These are phyloP conservation scores for Diarsia dahlii DNA, from an alignment of 2,888 invertebrate species.

Conservation along the genomic window DNA sequence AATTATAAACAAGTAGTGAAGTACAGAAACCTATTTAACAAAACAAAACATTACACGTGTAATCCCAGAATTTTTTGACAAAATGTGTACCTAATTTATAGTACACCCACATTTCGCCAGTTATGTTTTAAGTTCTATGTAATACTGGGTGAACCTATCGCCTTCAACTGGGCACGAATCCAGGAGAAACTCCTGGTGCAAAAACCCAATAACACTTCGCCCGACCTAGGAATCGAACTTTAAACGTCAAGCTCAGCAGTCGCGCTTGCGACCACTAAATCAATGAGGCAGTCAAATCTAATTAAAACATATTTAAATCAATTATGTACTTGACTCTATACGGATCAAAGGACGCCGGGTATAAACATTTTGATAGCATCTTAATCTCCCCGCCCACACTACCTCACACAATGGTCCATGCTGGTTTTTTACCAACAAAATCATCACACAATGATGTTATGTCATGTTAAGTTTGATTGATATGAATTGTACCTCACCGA, in stretches of 20 bases:
- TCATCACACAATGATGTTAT: constrained; percentile 84
- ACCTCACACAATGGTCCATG: constrained; percentile 75
- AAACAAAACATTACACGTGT: too few species aligned
- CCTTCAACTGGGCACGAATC: too few species aligned
- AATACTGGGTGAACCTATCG: too few species aligned
- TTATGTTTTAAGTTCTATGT: too few species aligned
- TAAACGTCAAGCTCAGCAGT: too few species aligned
- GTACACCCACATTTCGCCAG: too few species aligned
- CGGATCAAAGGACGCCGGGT: constrained; percentile 81
- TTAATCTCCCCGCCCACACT: constrained; percentile 83
- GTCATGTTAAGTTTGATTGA: constrained; percentile 85
- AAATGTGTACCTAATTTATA: too few species aligned
- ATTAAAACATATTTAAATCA: constrained; percentile 70
- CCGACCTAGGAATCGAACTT: too few species aligned
- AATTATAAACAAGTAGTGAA: neutral
- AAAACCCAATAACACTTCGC: too few species aligned
- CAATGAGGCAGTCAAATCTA: constrained; percentile 33
- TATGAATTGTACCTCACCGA: constrained; percentile 76
- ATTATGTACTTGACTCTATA: constrained; percentile 64
- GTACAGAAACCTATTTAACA: neutral
- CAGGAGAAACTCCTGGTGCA: too few species aligned
- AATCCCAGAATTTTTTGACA: too few species aligned
- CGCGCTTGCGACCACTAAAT: too few species aligned
- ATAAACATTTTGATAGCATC: constrained; percentile 83
- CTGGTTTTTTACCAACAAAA: constrained; percentile 77